Conservation (phyloP, 2,888 invertebrate genomes). For the Trachelus stipa region DNA sequence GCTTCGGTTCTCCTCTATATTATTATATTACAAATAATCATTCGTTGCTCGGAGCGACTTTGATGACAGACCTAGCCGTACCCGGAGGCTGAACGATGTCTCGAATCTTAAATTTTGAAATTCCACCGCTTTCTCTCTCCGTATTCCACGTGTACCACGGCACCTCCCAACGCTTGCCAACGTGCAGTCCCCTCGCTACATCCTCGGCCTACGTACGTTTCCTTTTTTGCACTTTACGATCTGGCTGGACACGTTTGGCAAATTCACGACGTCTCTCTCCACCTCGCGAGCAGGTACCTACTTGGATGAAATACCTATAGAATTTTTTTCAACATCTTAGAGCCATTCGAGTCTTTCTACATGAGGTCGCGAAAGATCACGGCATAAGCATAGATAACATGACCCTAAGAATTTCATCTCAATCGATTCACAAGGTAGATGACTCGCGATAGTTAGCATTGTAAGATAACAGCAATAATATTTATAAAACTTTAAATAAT, state of each 20-base stretch:
- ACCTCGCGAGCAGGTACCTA: background rate
- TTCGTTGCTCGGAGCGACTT: constrained; percentile 2
- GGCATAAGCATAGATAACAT: background rate
- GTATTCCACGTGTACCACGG: background rate
- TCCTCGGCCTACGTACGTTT: background rate
- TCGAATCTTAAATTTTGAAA: constrained; percentile 49
- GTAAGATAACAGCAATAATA: background rate
- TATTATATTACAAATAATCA: constrained; percentile 15
- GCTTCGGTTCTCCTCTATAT: constrained; percentile 15
- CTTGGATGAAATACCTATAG: background rate
- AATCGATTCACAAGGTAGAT: background rate
- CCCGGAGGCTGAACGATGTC: constrained; percentile 38
- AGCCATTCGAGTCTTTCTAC: background rate
- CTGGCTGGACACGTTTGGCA: constrained; percentile 47
- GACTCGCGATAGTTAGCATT: background rate
- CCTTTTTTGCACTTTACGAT: constrained; percentile 41
- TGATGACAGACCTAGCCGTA: constrained; percentile 17
- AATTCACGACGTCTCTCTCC: constrained; percentile 43
- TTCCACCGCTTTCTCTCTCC: constrained; percentile 26
- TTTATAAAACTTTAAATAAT: background rate
- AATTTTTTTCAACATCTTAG: background rate
- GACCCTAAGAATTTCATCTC: background rate
- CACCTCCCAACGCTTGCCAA: background rate
- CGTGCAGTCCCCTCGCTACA: background rate
- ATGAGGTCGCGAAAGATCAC: background rate